phyloP scores from a whole-genome alignment of 2,113 vertebrate species.

The Chascanopsetta lugubris region DNA sequence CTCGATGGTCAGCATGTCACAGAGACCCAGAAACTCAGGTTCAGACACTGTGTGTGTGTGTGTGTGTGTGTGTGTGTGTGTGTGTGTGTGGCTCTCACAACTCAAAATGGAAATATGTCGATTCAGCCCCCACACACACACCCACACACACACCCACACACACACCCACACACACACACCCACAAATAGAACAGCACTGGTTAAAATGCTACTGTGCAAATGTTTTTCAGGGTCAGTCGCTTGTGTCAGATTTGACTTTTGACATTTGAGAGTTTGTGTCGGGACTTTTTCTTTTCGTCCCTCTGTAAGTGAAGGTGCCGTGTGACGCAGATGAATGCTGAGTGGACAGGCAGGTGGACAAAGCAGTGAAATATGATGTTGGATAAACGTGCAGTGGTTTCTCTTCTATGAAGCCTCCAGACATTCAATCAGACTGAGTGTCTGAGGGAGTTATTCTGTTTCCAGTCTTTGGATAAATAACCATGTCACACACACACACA shows the following conservation, averaged over 20 bases:
- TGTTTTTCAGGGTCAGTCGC: constrained; percentile 42
- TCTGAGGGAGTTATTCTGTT: too few relatives aligned
- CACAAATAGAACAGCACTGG: neutral
- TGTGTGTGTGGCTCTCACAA: constrained; percentile 53
- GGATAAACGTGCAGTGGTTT: too few relatives aligned
- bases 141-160: constrained; percentile 8
- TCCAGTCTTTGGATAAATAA: too few relatives aligned
- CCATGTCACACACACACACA: neutral
- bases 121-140: constrained; percentile 13
- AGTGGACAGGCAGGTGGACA: neutral
- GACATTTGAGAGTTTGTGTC: constrained; percentile 57
- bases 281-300: neutral
- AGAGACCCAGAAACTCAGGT: neutral
- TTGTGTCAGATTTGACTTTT: constrained; percentile 48
- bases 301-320: neutral
- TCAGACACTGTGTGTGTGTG: constrained; percentile 1
- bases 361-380: too few relatives aligned
- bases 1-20: constrained; percentile 16
- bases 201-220: constrained; percentile 31
- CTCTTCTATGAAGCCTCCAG: too few relatives aligned
- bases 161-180: constrained; percentile 23
- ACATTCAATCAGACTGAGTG: neutral
- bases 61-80: neutral
- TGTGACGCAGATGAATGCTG: neutral
- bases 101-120: constrained; percentile 20